Evolutionary conservation across 1,140 invertebrate genomes (phyloP), one percentile per base, ranked within the genome.

Genomic region (Lordiphosa collinella): DNA sequence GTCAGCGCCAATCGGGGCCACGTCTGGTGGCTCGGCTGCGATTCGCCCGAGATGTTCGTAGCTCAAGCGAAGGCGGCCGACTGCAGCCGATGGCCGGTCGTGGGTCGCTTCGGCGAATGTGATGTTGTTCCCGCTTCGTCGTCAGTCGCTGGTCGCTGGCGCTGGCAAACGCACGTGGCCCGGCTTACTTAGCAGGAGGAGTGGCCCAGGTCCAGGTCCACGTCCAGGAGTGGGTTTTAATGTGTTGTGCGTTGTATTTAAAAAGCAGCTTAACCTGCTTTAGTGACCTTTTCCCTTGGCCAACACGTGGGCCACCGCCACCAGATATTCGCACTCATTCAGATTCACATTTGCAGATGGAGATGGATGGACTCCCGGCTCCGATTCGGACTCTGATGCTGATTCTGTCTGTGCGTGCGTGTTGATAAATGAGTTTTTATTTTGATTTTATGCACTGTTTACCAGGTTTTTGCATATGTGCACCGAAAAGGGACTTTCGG

Each of bases 231-330:
- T 61, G 32, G 36, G 61, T 55, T 68, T 79, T 69, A 80, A 69
- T 71, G 64, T 80, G 59, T 64, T 74, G 68, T 74, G 68, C 74
- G 69, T 73, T 69, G 74, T 80, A 80, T 79, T 79, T 74, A 71
- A 71, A 82, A 82, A 68, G 76, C 73, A 84, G 78, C 78, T 84
- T 84, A 84, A 84, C 78, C 78, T 73, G 79, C 78, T 84, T 84
- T 84, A 78, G 64, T 73, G 73, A 84, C 79, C 78, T 84, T 84
- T 84, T 84, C 78, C 68, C 72, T 76, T 65, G 71, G 65, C 65
- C 71, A 51, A 51, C 60, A 52, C 64, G 50, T 67, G 66, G 57
- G 36, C 46, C 36, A 16, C 31, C 11, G 40, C 32, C 16, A 16
- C 36, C 43, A 25, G 41, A 61, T 62, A 44, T 59, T 71, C 35